phyloP scores from a whole-genome alignment of 37 sponge, comb jelly and placozoan genomes.

The Cliona cf. orientalis region DNA sequence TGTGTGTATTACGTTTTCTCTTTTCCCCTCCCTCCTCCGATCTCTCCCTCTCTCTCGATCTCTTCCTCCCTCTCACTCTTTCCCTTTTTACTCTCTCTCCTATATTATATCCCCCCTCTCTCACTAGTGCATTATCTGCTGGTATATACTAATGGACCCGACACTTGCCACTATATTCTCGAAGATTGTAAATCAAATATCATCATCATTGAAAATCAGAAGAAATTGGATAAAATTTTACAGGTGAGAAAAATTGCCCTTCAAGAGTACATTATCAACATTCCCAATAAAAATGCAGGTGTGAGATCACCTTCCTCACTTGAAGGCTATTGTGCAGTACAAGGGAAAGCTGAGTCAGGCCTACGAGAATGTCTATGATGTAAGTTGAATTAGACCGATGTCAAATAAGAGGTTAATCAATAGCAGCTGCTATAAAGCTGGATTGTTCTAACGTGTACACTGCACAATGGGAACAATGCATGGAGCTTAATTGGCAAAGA shows the following conservation, averaged over 20 bases:
- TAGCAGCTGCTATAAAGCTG: no score
- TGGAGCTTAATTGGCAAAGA: no score
- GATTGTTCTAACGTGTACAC: no score
- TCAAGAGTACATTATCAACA: not conserved
- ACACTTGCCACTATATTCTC: conserved; percentile 74
- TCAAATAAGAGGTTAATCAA: no score
- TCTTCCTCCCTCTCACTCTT: no score
- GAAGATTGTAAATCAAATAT: conserved; percentile 69
- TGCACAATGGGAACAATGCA: no score
- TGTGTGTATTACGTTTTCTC: no score
- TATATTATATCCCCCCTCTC: not conserved
- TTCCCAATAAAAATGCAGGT: conserved; percentile 62
- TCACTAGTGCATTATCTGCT: conserved; percentile 68
- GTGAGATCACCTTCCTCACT: conserved; percentile 78
- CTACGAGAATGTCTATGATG: conserved; percentile 79
- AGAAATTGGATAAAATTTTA: conserved; percentile 84
- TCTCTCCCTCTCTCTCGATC: no score
- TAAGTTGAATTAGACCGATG: no score
- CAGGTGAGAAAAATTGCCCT: conserved; percentile 52
- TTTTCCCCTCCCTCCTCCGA: no score
- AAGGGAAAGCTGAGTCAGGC: conserved; percentile 78
- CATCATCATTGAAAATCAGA: conserved; percentile 79
- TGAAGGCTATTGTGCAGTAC: conserved; percentile 95
- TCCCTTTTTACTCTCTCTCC: not conserved
- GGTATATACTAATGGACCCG: conserved; percentile 85